Conservation (phyloP, 1,140 invertebrate species). For the Macrocentrus cingulum region DNA sequence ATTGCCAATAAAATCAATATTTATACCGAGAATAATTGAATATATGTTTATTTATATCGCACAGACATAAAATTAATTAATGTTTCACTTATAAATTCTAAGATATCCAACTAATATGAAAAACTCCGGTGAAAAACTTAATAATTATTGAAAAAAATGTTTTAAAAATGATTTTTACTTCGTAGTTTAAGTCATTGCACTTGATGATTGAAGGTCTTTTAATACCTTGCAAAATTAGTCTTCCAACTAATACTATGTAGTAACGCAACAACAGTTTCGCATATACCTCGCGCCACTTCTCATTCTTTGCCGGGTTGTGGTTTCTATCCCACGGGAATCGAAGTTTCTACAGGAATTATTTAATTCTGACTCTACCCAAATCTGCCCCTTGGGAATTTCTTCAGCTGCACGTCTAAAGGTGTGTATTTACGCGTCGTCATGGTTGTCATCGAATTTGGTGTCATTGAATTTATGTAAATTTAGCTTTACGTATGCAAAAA, state of each 20-base stretch:
- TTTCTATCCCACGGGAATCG: not conserved
- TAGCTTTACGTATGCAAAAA: not conserved
- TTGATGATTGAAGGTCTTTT: not conserved
- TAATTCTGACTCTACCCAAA: not conserved
- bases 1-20: too few relatives aligned
- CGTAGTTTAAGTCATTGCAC: not conserved
- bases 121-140: too few relatives aligned
- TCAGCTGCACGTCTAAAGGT: not conserved
- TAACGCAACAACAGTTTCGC: not conserved
- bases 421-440: not conserved
- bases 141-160: too few relatives aligned
- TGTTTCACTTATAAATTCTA: too few relatives aligned
- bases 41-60: too few relatives aligned
- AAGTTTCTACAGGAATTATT: constrained; percentile 6
- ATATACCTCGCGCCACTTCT: not conserved
- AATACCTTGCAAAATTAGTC: not conserved
- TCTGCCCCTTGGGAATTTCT: not conserved
- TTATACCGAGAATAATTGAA: too few relatives aligned
- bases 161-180: too few relatives aligned
- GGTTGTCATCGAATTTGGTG: not conserved
- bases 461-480: not conserved
- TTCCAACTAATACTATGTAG: not conserved
- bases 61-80: too few relatives aligned
- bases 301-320: not conserved
- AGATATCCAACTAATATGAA: too few relatives aligned